A percentile compares a stretch with the other conserved stretches of the same genome.
Evolutionary conservation across 1,140 invertebrate species (phyloP).

Genomic region (Leptestheria dahalacensis): DNA sequence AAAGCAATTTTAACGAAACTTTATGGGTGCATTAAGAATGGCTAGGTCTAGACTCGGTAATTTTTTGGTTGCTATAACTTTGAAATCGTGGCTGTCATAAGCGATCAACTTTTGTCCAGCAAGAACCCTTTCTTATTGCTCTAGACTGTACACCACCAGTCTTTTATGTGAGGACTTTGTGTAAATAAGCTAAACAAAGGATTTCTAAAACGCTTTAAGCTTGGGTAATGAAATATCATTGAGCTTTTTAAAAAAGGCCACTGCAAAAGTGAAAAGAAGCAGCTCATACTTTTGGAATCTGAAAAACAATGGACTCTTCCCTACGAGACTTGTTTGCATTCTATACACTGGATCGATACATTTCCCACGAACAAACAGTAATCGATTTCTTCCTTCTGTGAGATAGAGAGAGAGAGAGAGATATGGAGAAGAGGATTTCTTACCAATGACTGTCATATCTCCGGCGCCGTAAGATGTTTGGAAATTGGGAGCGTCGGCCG

Average conservation of each 20-base stretch:
- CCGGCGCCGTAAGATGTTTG: slow-evolving; percentile 17
- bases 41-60: too few species aligned
- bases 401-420: background rate
- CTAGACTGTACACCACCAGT: too few species aligned
- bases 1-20: background rate
- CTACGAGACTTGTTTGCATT: too few species aligned
- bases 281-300: background rate
- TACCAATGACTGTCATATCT: slow-evolving; percentile 12
- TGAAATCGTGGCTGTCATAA: too few species aligned
- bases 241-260: background rate
- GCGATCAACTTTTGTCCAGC: too few species aligned
- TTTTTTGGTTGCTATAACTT: too few species aligned
- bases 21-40: too few species aligned
- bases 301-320: background rate
- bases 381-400: background rate
- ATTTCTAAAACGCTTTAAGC: background rate
- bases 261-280: background rate
- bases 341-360: background rate
- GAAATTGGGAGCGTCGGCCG: slow-evolving; percentile 26
- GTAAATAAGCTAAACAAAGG: background rate
- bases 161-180: background rate
- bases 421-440: too few species aligned
- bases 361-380: background rate
- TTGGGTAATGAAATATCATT: background rate
- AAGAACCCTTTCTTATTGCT: too few species aligned